Base-by-base conservation (phyloP, 1,140 invertebrate genomes). In the Nephila pilipes region DNA sequence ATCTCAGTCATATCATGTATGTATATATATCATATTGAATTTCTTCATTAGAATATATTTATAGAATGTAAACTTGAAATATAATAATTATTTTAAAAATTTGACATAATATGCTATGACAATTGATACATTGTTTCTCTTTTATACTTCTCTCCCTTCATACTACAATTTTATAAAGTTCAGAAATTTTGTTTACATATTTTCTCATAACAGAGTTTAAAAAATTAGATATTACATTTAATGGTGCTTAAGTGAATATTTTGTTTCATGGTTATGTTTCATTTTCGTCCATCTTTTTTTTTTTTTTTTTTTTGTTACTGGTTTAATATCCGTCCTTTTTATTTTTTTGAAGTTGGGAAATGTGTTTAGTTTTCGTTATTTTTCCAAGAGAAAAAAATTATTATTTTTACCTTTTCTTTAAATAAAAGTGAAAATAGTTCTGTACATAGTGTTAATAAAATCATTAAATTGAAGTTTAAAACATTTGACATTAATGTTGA, bases 1-100 rank as follows among this genome's bases (percentile, higher is more conserved):
- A 87, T 87, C 54, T 87, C 85, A 87, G 25, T 87, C 85, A 87
- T 87, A 87, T 87, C 85, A 87, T 87, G 29, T 87, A 60, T 60
- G 32, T 87, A 60, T 63, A 87, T 75, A 75, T 32, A 18, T 32
- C 69, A 75, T 29, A 75, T 75, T 32, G 32, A 75, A 75, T 32
- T 75, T 75, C 29, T 32, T 75, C 69, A 75, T 75, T 75, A 75
- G 69, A 38, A 38, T 80, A 80, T 38, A 38, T 80, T 29, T 65
- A 65, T 25, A 12, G 22, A 65, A 65, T 25, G n/a, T 3, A n/a
- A 2, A 25, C 63, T 65, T 25, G n/a, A 14, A 29, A 25, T 65
- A 25, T 65, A 65, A 18, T 60, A 18, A 58, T 22, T 58, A 22
- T 58, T 65, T 65, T 25, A 29, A 65, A 63, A 65, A 65, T 25